Evolutionary conservation across 2,888 invertebrate species (phyloP), one percentile per base, ranked within the genome.

Genomic region (Celastrina argiolus): DNA sequence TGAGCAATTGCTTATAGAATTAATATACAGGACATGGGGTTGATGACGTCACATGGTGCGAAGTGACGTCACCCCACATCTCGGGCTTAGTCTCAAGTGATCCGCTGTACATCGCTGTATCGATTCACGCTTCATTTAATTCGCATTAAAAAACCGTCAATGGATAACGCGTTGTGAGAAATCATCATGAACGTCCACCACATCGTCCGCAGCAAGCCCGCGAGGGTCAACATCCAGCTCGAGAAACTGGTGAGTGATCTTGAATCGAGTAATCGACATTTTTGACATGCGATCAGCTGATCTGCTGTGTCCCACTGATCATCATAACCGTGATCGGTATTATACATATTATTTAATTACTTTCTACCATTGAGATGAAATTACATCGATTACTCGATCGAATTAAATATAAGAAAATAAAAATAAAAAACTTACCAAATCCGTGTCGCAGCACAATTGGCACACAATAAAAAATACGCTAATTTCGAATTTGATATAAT

Each of bases 11-110:
- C 56, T 56, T 39, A 22, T 16, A n/a, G n/a, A n/a, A 79, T 75
- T 72, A 74, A 73, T 71, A 73, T 71, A 72, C 74, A 71, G 74
- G 77, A 78, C 76, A 74, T 76, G 76, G 85, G 84, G 83, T 82
- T 70, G 70, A 68, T 88, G 88, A 88, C 86, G 87, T 85, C 87
- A 87, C 65, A 82, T 83, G 84, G 81, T 81, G 80, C 75, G 71
- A 31, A 31, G 31, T 89, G 90, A 89, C 89, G 88, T 90, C 89
- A 68, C 69, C 74, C 72, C 74, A 74, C 81, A 81, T 83, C 83
- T 81, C 79, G 76, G 76, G 79, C 76, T 79, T 80, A 81, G 80
- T 78, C 75, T 75, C 69, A 78, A 77, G 80, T 81, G 77, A 77
- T 78, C 74, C 73, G 73, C 76, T 81, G 78, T 81, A 81, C 82